Evolutionary conservation across 2,888 invertebrate genomes (phyloP).

Genomic region (Leucania comma): DNA sequence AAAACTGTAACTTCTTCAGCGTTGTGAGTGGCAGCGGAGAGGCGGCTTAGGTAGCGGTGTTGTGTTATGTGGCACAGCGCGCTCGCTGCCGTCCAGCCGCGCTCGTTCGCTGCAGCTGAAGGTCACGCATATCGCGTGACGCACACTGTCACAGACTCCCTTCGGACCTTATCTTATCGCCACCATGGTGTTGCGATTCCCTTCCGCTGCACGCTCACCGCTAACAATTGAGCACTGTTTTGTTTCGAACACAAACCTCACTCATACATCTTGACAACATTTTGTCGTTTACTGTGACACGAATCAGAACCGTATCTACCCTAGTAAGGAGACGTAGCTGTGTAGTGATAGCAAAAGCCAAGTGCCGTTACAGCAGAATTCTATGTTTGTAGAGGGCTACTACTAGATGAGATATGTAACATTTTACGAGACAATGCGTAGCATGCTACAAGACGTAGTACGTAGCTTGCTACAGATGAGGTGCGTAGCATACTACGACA

Average conservation of each 20-base stretch:
- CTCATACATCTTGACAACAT: slow-evolving; percentile 10
- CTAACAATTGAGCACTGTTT: slow-evolving; percentile 42
- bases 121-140: slow-evolving; percentile 1
- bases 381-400: too few species aligned
- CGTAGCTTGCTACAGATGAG: neutral
- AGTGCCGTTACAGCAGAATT: neutral
- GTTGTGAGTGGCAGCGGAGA: neutral
- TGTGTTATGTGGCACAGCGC: too few species aligned
- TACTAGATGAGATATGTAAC: too few species aligned
- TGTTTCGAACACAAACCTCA: slow-evolving; percentile 30
- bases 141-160: neutral
- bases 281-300: neutral
- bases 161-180: slow-evolving; percentile 53
- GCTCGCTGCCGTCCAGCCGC: too few species aligned
- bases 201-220: slow-evolving; percentile 38
- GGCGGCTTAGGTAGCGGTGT: neutral
- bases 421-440: neutral
- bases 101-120: neutral
- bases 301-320: neutral
- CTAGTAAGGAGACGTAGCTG: neutral
- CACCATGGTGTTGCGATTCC: slow-evolving; percentile 36
- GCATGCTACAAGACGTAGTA: neutral
- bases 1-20: neutral
- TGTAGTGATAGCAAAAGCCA: neutral
- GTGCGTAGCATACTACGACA: neutral